These are phyloP conservation scores for Bostrychus sinensis DNA, from an alignment of 2,113 vertebrate species.

Conservation along the genomic window DNA sequence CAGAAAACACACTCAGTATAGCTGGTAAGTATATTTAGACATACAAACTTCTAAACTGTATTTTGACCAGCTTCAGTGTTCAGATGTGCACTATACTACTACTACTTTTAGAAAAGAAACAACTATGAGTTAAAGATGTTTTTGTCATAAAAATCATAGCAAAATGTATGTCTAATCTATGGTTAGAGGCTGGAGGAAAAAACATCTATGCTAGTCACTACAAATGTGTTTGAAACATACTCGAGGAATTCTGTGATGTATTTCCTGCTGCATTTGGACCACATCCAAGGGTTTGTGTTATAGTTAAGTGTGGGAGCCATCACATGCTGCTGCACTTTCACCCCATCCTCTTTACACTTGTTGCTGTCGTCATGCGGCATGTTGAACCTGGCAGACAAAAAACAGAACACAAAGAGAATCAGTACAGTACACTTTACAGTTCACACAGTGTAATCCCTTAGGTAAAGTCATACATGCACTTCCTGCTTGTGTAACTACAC, in stretches of 20 bases:
- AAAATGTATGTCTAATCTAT: no score
- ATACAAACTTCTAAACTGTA: no score
- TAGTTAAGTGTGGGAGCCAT: slow-evolving; percentile 97
- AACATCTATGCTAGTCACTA: no score
- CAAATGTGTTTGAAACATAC: slow-evolving; percentile 80
- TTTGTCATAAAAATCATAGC: no score
- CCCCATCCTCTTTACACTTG: slow-evolving; percentile 95
- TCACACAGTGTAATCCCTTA: neutral
- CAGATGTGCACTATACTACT: no score
- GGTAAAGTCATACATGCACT: neutral
- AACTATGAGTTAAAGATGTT: no score
- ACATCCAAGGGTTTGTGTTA: slow-evolving; percentile 99
- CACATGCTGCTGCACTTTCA: slow-evolving; percentile 94
- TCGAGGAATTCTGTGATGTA: slow-evolving; percentile 99
- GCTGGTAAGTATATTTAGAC: neutral
- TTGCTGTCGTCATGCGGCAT: slow-evolving; percentile 99
- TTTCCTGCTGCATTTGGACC: slow-evolving; percentile 98
- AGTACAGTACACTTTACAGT: neutral
- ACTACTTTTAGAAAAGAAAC: no score
- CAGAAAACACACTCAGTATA: slow-evolving; percentile 70
- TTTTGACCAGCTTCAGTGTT: no score
- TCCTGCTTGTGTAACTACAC: slow-evolving; percentile 4
- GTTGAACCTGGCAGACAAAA: slow-evolving; percentile 86
- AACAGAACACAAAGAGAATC: slow-evolving; percentile 2
- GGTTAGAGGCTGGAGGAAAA: slow-evolving; percentile 18